Base-by-base conservation (phyloP, 2,797 vertebrate species). In the Pelobates cultripes region DNA sequence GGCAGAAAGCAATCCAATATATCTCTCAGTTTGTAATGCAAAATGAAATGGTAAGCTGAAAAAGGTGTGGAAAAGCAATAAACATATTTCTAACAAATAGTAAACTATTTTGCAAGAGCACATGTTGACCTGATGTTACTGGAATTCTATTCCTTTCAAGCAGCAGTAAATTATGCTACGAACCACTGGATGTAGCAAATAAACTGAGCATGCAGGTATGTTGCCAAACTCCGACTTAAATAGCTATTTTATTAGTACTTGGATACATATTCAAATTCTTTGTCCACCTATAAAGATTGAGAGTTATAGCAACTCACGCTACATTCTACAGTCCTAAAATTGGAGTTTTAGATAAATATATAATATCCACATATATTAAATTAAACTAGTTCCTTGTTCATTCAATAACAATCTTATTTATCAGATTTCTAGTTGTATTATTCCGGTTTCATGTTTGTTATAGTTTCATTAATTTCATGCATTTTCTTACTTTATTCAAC, bases 91-190 rank as follows among this genome's bases (percentile, higher is more conserved):
- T 76, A 76, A 43, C 44, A 76, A 71, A 81, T 45, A 77, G 76
- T 82, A 77, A 82, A 82, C 77, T 72, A 75, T 60, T 70, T 64
- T 77, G 61, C 61, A 66, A 73, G 45, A 77, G 71, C 80, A 82
- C 69, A 82, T 82, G 80, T 57, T 72, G 61, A 77, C 80, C 80
- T 82, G 75, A 82, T 77, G 75, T 82, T 82, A 15, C 45, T 45
- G 60, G 75, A 82, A 82, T 73, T 67, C 10, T 57, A 12, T 77
- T 53, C 57, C 74, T 82, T 77, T 82, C 60, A 82, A 77, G 47
- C 68, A 66, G 80, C 69, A 82, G 70, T 82, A 82, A 77, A 82
- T 71, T 10, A 51, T 51, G 10, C 47, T 51, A 51, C 10, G 47
- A 51, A 51, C 67, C 63, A 66, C 57, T 61, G 66, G 53, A 75